Conservation (phyloP, 37 sponge, comb jelly and placozoan genomes). For the Eunapius fragilis region DNA sequence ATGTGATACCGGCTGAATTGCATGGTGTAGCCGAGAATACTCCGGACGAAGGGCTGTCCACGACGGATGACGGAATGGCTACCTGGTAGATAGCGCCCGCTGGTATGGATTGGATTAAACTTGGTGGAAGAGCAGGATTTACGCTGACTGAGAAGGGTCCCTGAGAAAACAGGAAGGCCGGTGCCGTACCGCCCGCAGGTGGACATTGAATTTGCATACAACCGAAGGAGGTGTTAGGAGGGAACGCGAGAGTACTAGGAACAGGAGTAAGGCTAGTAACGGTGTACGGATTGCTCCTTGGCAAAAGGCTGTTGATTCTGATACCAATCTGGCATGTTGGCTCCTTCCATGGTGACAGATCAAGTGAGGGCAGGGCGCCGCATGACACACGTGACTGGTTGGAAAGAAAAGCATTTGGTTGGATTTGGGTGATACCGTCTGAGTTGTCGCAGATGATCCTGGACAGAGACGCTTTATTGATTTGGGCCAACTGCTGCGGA, state of each 20-base stretch:
- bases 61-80: not conserved
- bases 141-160: not conserved
- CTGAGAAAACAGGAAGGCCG: not conserved
- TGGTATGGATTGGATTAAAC: not conserved
- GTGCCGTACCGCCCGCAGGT: not conserved
- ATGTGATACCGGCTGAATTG: not conserved
- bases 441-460: slow-evolving; percentile 86
- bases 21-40: not conserved
- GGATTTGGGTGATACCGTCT: slow-evolving; percentile 50
- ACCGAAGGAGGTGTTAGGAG: not conserved
- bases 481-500: slow-evolving; percentile 47
- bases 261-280: not conserved
- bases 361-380: slow-evolving; percentile 7
- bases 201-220: not conserved
- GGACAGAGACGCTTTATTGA: slow-evolving; percentile 56
- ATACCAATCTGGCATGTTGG: not conserved
- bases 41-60: not conserved
- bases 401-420: slow-evolving; percentile 70
- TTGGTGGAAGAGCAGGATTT: not conserved
- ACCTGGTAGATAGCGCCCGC: not conserved
- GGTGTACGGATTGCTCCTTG: not conserved
- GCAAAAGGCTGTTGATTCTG: not conserved
- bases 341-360: slow-evolving; percentile 8
- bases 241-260: not conserved
- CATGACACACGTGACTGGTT: slow-evolving; percentile 43